These are phyloP conservation scores for Ennomos quercinarius DNA, from an alignment of 2,888 invertebrate species.

Conservation along the genomic window DNA sequence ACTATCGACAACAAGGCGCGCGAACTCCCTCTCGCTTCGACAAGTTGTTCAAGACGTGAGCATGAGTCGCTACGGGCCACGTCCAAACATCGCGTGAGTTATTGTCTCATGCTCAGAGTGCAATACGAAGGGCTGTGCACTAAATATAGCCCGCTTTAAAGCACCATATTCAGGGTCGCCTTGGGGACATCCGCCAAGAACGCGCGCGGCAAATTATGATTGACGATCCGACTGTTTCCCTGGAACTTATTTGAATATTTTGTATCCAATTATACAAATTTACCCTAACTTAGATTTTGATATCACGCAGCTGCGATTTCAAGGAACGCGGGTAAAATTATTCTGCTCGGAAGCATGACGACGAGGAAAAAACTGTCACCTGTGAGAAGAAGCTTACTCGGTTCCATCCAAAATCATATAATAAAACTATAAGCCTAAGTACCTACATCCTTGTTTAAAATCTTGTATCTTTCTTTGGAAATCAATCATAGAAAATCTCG, in stretches of 20 bases:
- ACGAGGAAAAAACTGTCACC: too few relatives aligned
- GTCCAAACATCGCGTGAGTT: conserved; percentile 67
- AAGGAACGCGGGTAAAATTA: background rate
- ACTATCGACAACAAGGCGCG: conserved; percentile 9
- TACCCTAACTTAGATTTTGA: background rate
- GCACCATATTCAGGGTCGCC: conserved; percentile 68
- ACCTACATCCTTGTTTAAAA: too few relatives aligned
- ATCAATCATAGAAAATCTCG: too few relatives aligned
- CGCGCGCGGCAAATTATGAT: conserved; percentile 76
- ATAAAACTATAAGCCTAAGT: too few relatives aligned
- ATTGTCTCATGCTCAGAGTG: conserved; percentile 57
- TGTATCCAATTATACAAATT: background rate
- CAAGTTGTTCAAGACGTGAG: conserved; percentile 39
- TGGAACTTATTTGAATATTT: conserved; percentile 47
- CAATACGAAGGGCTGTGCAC: conserved; percentile 55
- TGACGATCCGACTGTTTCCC: conserved; percentile 68
- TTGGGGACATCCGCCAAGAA: conserved; percentile 70
- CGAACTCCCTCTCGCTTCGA: conserved; percentile 13
- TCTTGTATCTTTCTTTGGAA: too few relatives aligned
- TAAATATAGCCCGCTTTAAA: conserved; percentile 65
- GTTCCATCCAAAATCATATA: too few relatives aligned
- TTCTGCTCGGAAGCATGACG: too few relatives aligned
- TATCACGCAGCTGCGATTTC: background rate
- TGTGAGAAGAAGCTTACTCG: too few relatives aligned
- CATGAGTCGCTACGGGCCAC: conserved; percentile 43